These are phyloP conservation scores for Liposcelis brunnea DNA, from an alignment of 2,888 invertebrate genomes.

Conservation along the genomic window DNA sequence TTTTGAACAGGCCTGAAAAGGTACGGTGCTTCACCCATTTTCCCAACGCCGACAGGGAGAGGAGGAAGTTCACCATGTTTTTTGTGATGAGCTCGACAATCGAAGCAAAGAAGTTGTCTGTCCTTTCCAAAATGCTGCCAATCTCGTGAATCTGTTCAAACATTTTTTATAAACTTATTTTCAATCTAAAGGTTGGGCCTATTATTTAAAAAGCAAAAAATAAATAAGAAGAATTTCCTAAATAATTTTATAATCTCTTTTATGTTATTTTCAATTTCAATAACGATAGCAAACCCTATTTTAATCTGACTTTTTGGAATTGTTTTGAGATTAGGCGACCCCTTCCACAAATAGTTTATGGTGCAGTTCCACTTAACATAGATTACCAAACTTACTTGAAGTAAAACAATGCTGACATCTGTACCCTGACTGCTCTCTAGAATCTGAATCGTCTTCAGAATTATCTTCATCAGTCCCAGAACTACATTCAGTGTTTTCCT, in stretches of 20 bases:
- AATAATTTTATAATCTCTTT: too few species aligned
- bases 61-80: conserved; percentile 58
- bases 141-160: conserved; percentile 40
- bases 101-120: conserved; percentile 49
- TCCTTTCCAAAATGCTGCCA: conserved; percentile 49
- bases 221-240: too few species aligned
- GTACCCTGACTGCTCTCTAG: conserved; percentile 58
- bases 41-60: conserved; percentile 27
- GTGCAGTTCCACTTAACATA: background rate
- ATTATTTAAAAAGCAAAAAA: conserved; percentile 8
- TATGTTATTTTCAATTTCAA: too few species aligned
- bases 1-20: conserved; percentile 34
- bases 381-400: conserved; percentile 34
- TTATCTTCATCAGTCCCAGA: conserved; percentile 52
- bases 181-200: conserved; percentile 3
- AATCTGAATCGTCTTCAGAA: conserved; percentile 91
- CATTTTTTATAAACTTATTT: background rate
- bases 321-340: too few species aligned
- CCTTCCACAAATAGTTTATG: too few species aligned
- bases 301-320: too few species aligned
- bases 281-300: too few species aligned
- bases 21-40: conserved; percentile 25
- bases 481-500: conserved; percentile 35
- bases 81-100: conserved; percentile 57
- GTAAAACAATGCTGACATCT: conserved; percentile 59